Evolutionary conservation across 2,113 vertebrate genomes (phyloP).

Genomic region (Phrynosoma blainvillii): DNA sequence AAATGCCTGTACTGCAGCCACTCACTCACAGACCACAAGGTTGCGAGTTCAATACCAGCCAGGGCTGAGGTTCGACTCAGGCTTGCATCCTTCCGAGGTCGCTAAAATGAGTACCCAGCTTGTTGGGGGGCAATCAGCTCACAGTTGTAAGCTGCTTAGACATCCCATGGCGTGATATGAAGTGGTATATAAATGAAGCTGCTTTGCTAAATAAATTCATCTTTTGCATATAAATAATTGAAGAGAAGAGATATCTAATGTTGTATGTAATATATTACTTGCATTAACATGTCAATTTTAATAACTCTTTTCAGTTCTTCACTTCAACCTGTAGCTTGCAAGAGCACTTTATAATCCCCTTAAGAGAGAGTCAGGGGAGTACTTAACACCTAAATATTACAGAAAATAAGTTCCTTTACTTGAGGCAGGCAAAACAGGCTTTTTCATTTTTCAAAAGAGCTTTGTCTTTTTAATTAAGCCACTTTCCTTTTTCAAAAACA

Average conservation of each 20-base stretch:
- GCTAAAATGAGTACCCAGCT: too few species aligned
- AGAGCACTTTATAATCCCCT: constrained; percentile 29
- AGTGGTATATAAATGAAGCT: too few species aligned
- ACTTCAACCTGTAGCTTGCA: neutral
- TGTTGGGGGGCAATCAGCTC: too few species aligned
- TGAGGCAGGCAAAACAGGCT: constrained; percentile 24
- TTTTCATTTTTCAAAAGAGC: constrained; percentile 16
- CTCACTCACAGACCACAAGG: too few species aligned
- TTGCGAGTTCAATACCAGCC: too few species aligned
- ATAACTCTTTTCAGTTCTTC: neutral
- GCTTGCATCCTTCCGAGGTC: too few species aligned
- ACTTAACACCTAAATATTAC: constrained; percentile 33
- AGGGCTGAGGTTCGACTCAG: too few species aligned
- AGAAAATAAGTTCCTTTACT: constrained; percentile 28
- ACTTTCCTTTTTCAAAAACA: constrained; percentile 40
- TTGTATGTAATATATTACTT: constrained; percentile 7
- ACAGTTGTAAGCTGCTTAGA: too few species aligned
- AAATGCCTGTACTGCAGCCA: too few species aligned
- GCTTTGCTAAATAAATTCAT: constrained; percentile 2
- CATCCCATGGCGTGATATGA: too few species aligned
- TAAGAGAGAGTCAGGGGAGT: constrained; percentile 28
- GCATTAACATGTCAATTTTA: constrained; percentile 14
- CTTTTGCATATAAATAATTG: constrained; percentile 14
- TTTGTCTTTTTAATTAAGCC: constrained; percentile 45
- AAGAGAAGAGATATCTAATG: constrained; percentile 9